Evolutionary conservation across 2,113 vertebrate species (phyloP).

Genomic region (Tyto alba): DNA sequence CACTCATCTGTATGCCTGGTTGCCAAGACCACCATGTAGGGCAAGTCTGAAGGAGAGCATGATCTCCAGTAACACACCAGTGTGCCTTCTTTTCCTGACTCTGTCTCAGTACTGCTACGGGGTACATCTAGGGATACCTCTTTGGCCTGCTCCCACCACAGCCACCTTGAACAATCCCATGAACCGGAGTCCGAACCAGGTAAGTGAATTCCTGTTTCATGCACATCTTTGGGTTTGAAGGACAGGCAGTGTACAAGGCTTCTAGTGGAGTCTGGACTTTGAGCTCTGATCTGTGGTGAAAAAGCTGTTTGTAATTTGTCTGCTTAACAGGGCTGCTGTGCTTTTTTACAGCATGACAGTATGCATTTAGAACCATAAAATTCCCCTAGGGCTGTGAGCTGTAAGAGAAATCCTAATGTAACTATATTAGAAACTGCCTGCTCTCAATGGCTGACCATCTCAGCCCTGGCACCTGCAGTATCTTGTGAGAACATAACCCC

Average conservation of each 20-base stretch:
- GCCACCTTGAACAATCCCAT: not conserved
- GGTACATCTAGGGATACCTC: not conserved
- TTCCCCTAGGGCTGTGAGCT: not conserved
- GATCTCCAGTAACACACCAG: not conserved
- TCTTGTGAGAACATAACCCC: not conserved
- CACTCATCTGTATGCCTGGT: not conserved
- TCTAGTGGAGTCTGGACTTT: not conserved
- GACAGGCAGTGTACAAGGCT: not conserved
- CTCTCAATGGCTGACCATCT: not conserved
- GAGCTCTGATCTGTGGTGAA: not conserved
- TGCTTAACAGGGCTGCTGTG: not conserved
- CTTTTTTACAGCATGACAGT: not conserved
- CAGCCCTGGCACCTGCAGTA: not conserved
- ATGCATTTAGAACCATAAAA: not conserved
- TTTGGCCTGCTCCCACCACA: not conserved
- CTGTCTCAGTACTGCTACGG: not conserved
- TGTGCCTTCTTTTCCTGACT: not conserved
- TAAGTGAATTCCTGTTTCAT: not conserved
- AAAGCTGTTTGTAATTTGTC: not conserved
- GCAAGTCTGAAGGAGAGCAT: not conserved
- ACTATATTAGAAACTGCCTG: not conserved
- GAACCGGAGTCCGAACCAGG: not conserved
- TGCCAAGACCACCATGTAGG: not conserved
- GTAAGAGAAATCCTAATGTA: not conserved
- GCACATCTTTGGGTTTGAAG: not conserved